phyloP scores from a whole-genome alignment of 2,113 vertebrate genomes.

The Syngnathus typhle region DNA sequence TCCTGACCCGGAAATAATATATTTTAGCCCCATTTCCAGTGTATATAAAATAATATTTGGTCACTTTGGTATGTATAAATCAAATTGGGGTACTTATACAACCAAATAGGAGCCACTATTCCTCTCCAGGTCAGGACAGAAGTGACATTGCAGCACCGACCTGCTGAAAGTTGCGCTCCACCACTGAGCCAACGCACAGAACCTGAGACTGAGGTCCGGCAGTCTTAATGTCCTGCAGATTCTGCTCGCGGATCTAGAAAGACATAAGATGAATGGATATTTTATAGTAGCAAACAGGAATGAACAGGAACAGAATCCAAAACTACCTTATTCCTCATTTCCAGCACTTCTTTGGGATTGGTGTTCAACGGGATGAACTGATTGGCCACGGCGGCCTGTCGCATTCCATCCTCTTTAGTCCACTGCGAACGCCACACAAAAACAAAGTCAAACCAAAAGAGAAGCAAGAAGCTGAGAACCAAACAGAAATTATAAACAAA shows the following conservation, averaged over 20 bases:
- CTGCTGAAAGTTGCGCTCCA: conserved; percentile 87
- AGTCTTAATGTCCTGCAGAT: conserved; percentile 93
- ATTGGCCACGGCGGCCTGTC: conserved; percentile 89
- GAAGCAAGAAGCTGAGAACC: not conserved
- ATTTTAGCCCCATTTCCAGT: not conserved
- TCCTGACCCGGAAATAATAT: conserved; percentile 45
- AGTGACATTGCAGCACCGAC: conserved; percentile 69
- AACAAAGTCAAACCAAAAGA: conserved; percentile 27
- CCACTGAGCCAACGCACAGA: conserved; percentile 75
- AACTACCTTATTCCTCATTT: conserved; percentile 97
- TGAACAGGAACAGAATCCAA: not conserved
- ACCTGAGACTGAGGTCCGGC: conserved; percentile 95
- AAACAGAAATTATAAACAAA: conserved; percentile 43
- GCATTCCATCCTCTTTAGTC: conserved; percentile 92
- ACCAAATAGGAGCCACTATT: conserved; percentile 5
- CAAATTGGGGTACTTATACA: not conserved
- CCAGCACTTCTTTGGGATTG: conserved; percentile 95
- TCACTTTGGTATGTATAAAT: not conserved
- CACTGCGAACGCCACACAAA: conserved; percentile 82
- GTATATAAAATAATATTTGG: not conserved
- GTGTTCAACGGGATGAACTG: conserved; percentile 98
- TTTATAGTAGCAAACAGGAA: not conserved
- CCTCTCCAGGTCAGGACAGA: conserved; percentile 42
- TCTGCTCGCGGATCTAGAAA: conserved; percentile 91
- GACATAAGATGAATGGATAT: not conserved